Percentiles rank a stretch among this genome's conserved stretches.
phyloP scores from a whole-genome alignment of 2,113 vertebrate species.

The Sceloporus undulatus region DNA sequence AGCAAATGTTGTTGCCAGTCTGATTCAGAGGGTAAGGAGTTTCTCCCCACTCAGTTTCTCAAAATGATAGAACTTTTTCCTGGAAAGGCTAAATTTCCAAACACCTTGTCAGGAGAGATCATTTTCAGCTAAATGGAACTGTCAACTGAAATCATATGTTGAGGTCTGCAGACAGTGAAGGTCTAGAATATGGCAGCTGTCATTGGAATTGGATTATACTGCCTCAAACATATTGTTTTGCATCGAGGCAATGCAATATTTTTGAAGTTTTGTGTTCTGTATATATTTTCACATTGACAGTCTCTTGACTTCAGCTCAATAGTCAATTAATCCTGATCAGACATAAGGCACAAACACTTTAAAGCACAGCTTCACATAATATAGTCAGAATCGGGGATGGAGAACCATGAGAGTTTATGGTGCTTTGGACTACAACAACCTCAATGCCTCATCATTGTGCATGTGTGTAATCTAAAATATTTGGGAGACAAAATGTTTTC shows the following conservation, averaged over 20 bases:
- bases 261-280: background rate
- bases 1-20: background rate
- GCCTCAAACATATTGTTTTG: background rate
- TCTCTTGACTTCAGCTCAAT: background rate
- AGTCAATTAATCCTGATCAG: background rate
- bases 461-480: background rate
- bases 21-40: background rate
- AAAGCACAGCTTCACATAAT: background rate
- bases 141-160: conserved; percentile 1
- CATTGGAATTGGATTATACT: background rate
- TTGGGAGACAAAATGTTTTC: background rate
- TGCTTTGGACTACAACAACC: background rate
- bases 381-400: no score
- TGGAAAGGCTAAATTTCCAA: background rate
- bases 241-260: background rate
- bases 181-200: background rate
- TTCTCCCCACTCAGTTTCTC: background rate
- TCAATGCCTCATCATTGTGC: background rate
- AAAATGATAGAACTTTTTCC: background rate
- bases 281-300: background rate
- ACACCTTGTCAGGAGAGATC: conserved; percentile 3
- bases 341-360: background rate
- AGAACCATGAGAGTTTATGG: no score
- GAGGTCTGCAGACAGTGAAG: background rate
- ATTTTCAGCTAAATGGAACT: background rate